Conservation (phyloP, 1,140 invertebrate species). For the Trichogramma pretiosum region DNA sequence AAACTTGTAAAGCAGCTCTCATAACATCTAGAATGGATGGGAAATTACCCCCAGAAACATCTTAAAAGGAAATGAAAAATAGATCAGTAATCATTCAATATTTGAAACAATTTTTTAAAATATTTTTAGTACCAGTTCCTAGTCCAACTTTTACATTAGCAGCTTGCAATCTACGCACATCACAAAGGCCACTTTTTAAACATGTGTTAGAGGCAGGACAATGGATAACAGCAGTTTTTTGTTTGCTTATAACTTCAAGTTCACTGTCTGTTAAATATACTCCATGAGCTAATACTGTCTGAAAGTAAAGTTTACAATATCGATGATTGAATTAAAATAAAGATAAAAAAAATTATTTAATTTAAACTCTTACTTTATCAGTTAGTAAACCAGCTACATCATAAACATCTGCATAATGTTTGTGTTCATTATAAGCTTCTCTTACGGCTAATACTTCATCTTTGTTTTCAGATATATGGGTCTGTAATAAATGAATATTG, state of each 20-base stretch:
- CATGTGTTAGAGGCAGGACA: slow-evolving; percentile 81
- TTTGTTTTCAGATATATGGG: slow-evolving; percentile 74
- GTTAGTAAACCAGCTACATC: slow-evolving; percentile 63
- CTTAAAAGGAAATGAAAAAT: slow-evolving; percentile 39
- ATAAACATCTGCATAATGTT: slow-evolving; percentile 68
- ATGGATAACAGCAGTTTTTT: slow-evolving; percentile 63
- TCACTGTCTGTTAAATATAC: slow-evolving; percentile 67
- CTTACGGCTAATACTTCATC: slow-evolving; percentile 62
- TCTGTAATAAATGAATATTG: slow-evolving; percentile 49
- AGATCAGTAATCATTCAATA: slow-evolving; percentile 15
- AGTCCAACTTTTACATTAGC: slow-evolving; percentile 67
- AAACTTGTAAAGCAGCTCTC: slow-evolving; percentile 61
- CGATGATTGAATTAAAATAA: neutral
- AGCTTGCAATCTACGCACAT: slow-evolving; percentile 57
- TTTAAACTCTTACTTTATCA: slow-evolving; percentile 50
- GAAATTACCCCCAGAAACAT: slow-evolving; percentile 73
- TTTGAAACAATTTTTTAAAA: slow-evolving; percentile 8
- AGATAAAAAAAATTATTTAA: slow-evolving; percentile 1
- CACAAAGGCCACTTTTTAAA: slow-evolving; percentile 75
- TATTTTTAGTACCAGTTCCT: slow-evolving; percentile 61
- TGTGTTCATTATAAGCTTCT: slow-evolving; percentile 48
- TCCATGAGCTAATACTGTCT: slow-evolving; percentile 75
- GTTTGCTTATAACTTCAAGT: slow-evolving; percentile 54
- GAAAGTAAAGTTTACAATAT: slow-evolving; percentile 18
- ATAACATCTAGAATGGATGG: slow-evolving; percentile 70